Evolutionary conservation across 1,140 invertebrate genomes (phyloP).

Genomic region (Chironomus striatipennis): DNA sequence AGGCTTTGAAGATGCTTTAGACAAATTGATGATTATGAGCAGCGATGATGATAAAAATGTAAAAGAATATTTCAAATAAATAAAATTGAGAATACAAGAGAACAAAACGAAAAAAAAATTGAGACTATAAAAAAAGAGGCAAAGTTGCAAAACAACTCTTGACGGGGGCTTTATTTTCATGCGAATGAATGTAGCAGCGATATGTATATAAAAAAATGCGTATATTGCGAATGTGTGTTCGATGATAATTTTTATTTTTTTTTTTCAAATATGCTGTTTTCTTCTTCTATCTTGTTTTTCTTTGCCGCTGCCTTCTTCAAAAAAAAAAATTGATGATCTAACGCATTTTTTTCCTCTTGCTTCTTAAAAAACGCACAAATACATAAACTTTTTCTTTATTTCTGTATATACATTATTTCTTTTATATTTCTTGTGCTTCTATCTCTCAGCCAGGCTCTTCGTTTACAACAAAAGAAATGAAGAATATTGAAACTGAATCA

Average conservation of each 20-base stretch:
- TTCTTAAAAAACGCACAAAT: conserved; percentile 12
- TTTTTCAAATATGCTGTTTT: conserved; percentile 2
- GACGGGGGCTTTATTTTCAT: neutral
- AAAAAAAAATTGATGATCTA: neutral
- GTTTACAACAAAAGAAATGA: neutral
- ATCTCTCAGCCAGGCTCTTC: neutral
- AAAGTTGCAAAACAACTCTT: conserved; percentile 13
- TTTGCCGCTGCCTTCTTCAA: conserved; percentile 11
- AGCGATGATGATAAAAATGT: neutral
- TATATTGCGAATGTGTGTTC: conserved; percentile 12
- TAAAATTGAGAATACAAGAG: neutral
- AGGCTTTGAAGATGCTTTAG: too few relatives aligned
- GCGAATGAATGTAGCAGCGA: neutral
- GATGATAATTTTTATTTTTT: conserved; percentile 11
- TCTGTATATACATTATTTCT: neutral
- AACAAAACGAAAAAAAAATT: too few relatives aligned
- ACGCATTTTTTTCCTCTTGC: neutral
- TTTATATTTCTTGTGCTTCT: neutral
- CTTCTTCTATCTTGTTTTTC: neutral
- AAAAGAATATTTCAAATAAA: neutral
- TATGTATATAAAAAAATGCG: neutral
- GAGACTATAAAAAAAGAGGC: conserved; percentile 1
- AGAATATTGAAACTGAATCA: conserved; percentile 1
- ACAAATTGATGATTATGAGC: too few relatives aligned
- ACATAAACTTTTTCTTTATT: neutral